These are phyloP conservation scores for Sinelater perroti DNA, from an alignment of 2,888 invertebrate genomes.

Conservation along the genomic window DNA sequence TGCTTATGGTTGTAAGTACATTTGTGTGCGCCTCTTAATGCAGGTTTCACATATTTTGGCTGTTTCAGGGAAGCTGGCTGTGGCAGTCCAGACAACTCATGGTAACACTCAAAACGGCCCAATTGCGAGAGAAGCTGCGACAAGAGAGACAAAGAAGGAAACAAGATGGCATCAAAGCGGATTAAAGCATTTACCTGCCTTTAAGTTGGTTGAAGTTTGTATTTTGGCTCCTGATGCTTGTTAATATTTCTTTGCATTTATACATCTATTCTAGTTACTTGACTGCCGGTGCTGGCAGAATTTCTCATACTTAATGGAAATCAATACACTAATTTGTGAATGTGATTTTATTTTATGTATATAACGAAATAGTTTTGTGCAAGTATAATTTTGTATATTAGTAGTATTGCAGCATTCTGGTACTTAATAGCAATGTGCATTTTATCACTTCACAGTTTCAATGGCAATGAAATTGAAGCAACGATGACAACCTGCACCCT, in stretches of 20 bases:
- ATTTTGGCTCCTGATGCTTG: constrained; percentile 2
- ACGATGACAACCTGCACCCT: background rate
- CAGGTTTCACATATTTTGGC: constrained; percentile 25
- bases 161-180: constrained; percentile 17
- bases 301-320: no score
- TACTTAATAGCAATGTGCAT: constrained; percentile 4
- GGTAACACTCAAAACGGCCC: constrained; percentile 84
- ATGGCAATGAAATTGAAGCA: background rate
- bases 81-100: constrained; percentile 89
- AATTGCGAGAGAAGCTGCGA: constrained; percentile 74
- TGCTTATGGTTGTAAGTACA: constrained; percentile 90
- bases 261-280: background rate
- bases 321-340: no score
- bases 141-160: constrained; percentile 48
- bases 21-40: constrained; percentile 1
- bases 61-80: constrained; percentile 84
- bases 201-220: constrained; percentile 1
- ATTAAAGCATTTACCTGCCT: constrained; percentile 13
- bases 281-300: no score
- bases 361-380: constrained; percentile 5
- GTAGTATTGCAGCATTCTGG: constrained; percentile 8
- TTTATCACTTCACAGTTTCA: constrained; percentile 1
- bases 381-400: constrained; percentile 14
- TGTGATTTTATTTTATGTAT: constrained; percentile 1
- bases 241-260: constrained; percentile 4